Base-by-base conservation (phyloP, 37 sponge, comb jelly and placozoan genomes). In the Eunapius fragilis region DNA sequence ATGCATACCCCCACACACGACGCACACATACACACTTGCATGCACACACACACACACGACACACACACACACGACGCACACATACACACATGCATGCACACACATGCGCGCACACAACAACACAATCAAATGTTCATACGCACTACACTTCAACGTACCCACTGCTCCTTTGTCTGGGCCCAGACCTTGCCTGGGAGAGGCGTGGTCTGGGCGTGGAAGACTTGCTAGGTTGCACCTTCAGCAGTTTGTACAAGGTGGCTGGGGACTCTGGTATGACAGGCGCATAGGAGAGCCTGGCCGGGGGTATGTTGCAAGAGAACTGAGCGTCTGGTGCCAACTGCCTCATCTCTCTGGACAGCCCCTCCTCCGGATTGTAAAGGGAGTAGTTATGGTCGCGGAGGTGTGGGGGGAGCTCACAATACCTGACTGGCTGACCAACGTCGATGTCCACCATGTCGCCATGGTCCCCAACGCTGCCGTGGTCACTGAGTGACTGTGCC, bases 211-310 rank as follows among this genome's bases (percentile, higher is more conserved):
- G 82, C 31, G 34, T 71, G 28, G 50, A 47, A 0, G 68, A 69
- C 82, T 85, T 90, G 45, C 74, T 78, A 7, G 90, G 90, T 6
- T 74, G 34, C 67, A 94, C 81, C 72, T 94, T 94, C 37, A 94
- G 83, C 49, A 94, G 84, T 38, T 94, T 94, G 45, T 90, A 83
- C 58, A 94, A 79, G 2, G 91, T 90, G 9, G 79, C 70, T 30
- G 91, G 91, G 25, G 88, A 85, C 26, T 85, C 83, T 70, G 91
- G 91, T 14, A 94, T 67, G 38, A 50, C 91, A 26, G 94, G 94
- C 31, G 94, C 91, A 78, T 88, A 94, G 4, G 91, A 94, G n/a
- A 94, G 84, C 37, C 91, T 50, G 13, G 84, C 88, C 3, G 88
- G 85, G 3, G 94, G 94, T 31, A 90, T 94, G 41, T 69, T 73